phyloP scores from a whole-genome alignment of 2,888 invertebrate species.

The Oxyteleia sp. region DNA sequence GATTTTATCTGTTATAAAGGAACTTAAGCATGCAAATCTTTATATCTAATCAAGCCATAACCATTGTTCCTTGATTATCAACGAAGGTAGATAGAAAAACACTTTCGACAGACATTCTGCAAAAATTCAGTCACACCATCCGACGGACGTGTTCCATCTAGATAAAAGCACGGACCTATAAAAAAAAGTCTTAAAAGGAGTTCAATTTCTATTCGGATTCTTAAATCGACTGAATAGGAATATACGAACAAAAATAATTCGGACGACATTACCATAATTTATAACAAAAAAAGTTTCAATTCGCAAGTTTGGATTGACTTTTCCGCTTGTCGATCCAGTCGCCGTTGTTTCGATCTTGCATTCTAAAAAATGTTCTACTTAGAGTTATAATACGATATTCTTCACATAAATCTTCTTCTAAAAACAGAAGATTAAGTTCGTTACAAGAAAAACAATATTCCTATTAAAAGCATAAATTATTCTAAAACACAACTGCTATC shows the following conservation, averaged over 20 bases:
- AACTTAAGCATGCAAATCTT: slow-evolving; percentile 26
- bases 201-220: slow-evolving; percentile 48
- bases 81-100: slow-evolving; percentile 38
- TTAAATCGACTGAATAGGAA: slow-evolving; percentile 24
- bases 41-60: slow-evolving; percentile 40
- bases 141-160: slow-evolving; percentile 32
- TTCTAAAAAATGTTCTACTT: too few relatives aligned
- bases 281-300: slow-evolving; percentile 29
- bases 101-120: slow-evolving; percentile 26
- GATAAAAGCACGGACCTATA: slow-evolving; percentile 43
- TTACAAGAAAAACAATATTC: too few relatives aligned
- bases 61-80: slow-evolving; percentile 39
- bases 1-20: slow-evolving; percentile 11
- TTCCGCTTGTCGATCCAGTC: background rate
- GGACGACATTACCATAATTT: slow-evolving; percentile 29
- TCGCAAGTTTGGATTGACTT: slow-evolving; percentile 13
- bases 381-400: too few relatives aligned
- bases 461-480: too few relatives aligned
- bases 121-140: slow-evolving; percentile 46
- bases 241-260: slow-evolving; percentile 39
- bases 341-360: too few relatives aligned
- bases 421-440: too few relatives aligned
- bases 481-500: too few relatives aligned
- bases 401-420: too few relatives aligned
- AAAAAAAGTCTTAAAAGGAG: slow-evolving; percentile 50